Base-by-base conservation (phyloP, 2,888 invertebrate species). In the Trileptium ribeirensis region DNA sequence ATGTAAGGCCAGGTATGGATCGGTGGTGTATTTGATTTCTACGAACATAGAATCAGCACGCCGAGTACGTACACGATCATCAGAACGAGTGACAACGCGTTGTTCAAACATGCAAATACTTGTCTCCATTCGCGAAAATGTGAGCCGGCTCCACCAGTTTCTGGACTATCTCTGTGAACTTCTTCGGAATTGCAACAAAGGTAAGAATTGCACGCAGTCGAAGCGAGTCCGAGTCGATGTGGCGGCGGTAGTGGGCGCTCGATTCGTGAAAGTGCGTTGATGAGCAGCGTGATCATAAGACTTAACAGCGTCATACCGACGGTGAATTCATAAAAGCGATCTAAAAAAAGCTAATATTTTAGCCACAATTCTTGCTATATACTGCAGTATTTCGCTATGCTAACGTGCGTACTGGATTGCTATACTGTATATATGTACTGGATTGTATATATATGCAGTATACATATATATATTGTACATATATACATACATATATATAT, bases 261-360 rank as follows among this genome's bases (percentile, higher is more conserved):
- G 0, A 85, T 84, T 31, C 86, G 79, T 37, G 84, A 83, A 82
- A 86, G 84, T 0, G 86, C 86, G 1, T 85, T 83, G 74, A 85
- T 82, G 75, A 87, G 82, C n/a, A 87, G 84, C 19, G 86, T 86
- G n/a, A 85, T 81, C 81, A 86, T 83, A n/a, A 87, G 84, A 74
- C 84, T 84, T 38, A 86, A 79, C 31, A 86, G 84, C 1, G 86
- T 86, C 79, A 85, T 83, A 74, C 83, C 84, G 78, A 86, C 82
- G 1, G 86, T 86, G 84, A 86, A 86, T 33, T 86, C 86, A 83
- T 86, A 86, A 84, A 86, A 86, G 15, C 85, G 70, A 80, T 86
- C 86, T 86, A 83, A 29, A 84, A 29, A 8, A 24, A n/a, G n/a
- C n/a, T n/a, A n/a, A n/a, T n/a, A n/a, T n/a, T n/a, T n/a, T n/a